These are phyloP conservation scores for Maniola jurtina DNA, from an alignment of 1,140 invertebrate genomes.

Conservation along the genomic window DNA sequence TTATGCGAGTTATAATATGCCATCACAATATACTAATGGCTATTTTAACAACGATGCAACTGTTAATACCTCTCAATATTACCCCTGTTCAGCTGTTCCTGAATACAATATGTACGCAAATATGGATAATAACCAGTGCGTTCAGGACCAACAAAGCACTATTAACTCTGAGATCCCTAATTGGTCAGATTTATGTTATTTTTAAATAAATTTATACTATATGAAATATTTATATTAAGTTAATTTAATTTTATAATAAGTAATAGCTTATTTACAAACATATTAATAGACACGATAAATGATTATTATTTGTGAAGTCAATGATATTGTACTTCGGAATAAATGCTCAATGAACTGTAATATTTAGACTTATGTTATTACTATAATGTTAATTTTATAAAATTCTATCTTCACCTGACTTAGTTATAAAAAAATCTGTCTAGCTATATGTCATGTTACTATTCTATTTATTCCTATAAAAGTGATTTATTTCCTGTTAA, in stretches of 20 bases:
- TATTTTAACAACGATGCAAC: constrained; percentile 32
- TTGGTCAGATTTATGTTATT: constrained; percentile 40
- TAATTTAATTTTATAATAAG: constrained; percentile 1
- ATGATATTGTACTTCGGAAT: no score
- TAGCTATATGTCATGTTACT: constrained; percentile 1
- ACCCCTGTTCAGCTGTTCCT: constrained; percentile 26
- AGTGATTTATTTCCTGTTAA: not conserved
- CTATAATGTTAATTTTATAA: not conserved
- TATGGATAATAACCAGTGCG: constrained; percentile 14
- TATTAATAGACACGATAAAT: not conserved
- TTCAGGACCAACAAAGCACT: constrained; percentile 24
- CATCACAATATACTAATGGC: constrained; percentile 4
- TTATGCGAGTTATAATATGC: constrained; percentile 3
- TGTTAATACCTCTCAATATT: constrained; percentile 44
- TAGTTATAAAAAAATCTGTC: not conserved
- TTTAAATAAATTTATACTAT: constrained; percentile 21
- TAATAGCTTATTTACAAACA: constrained; percentile 3
- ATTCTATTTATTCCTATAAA: not conserved
- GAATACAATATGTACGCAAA: constrained; percentile 19
- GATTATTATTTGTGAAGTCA: not conserved
- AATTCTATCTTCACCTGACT: not conserved
- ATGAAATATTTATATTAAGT: not conserved
- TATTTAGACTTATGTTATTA: constrained; percentile 1
- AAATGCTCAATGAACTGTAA: not conserved
- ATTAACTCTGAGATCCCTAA: constrained; percentile 17